These are phyloP conservation scores for Archips xylosteana DNA, from an alignment of 2,888 invertebrate species.

Conservation along the genomic window DNA sequence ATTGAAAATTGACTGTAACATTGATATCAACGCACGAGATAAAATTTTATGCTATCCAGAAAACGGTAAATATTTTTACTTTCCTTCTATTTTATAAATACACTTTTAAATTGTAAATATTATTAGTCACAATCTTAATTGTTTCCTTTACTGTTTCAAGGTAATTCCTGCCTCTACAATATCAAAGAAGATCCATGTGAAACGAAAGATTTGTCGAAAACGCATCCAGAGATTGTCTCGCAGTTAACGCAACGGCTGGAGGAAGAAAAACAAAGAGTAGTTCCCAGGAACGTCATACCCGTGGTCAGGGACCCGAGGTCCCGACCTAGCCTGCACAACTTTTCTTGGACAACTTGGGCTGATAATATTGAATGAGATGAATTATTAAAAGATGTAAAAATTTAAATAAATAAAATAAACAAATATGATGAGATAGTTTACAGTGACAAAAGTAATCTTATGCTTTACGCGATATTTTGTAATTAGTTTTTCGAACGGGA, in stretches of 20 bases:
- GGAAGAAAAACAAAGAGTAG: conserved; percentile 22
- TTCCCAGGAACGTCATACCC: conserved; percentile 14
- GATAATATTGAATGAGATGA: conserved; percentile 12
- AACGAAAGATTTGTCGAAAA: conserved; percentile 32
- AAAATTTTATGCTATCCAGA: conserved; percentile 59
- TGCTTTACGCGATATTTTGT: too few relatives aligned
- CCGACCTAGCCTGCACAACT: conserved; percentile 19
- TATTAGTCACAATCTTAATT: neutral
- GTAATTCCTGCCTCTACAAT: conserved; percentile 31
- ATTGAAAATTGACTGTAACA: conserved; percentile 56
- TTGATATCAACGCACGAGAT: conserved; percentile 36
- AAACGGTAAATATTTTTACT: conserved; percentile 55
- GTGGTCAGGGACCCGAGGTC: conserved; percentile 21
- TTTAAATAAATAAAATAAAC: neutral
- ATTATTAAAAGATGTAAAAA: neutral
- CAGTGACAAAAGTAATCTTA: too few relatives aligned
- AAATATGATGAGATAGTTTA: too few relatives aligned
- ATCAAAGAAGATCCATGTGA: conserved; percentile 37
- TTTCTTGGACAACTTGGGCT: conserved; percentile 35
- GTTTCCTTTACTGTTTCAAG: conserved; percentile 7
- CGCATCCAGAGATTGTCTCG: conserved; percentile 20
- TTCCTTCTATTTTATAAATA: neutral
- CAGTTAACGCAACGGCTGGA: conserved; percentile 5
- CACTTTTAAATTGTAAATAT: neutral
- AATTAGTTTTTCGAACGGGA: too few relatives aligned